A percentile compares a stretch with the other conserved stretches of the same genome.
These are phyloP conservation scores for Lithophane socia DNA, from an alignment of 2,888 invertebrate species.

Conservation along the genomic window DNA sequence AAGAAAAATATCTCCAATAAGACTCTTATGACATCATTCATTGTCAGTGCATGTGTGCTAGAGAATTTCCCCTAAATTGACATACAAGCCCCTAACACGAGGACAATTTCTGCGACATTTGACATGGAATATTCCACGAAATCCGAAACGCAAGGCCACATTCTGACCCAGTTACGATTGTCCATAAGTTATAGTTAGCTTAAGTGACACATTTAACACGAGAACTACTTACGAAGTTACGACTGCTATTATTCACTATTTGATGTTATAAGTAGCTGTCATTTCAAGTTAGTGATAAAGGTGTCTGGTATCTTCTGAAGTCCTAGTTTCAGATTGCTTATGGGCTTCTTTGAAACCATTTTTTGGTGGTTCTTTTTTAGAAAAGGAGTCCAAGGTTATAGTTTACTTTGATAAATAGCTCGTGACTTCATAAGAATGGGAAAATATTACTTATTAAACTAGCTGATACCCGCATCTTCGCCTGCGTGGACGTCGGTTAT, in stretches of 20 bases:
- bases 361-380: neutral
- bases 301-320: slow-evolving; percentile 35
- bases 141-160: slow-evolving; percentile 42
- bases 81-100: slow-evolving; percentile 28
- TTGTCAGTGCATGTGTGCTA: slow-evolving; percentile 17
- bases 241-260: slow-evolving; percentile 14
- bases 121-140: slow-evolving; percentile 52
- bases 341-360: neutral
- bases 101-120: slow-evolving; percentile 41
- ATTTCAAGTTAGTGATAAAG: slow-evolving; percentile 15
- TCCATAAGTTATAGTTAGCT: slow-evolving; percentile 32
- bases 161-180: slow-evolving; percentile 53
- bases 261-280: slow-evolving; percentile 12
- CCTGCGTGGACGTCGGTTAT: too few species aligned
- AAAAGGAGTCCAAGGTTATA: slow-evolving; percentile 31
- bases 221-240: slow-evolving; percentile 18
- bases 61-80: slow-evolving; percentile 35
- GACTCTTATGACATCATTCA: neutral
- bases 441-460: too few species aligned
- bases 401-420: slow-evolving; percentile 14
- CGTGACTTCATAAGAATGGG: neutral
- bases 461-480: too few species aligned
- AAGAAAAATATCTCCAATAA: neutral
- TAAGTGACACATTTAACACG: slow-evolving; percentile 49
- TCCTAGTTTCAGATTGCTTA: slow-evolving; percentile 30